Evolutionary conservation across 1,140 invertebrate species (phyloP).

Genomic region (Rhynchophorus ferrugineus): DNA sequence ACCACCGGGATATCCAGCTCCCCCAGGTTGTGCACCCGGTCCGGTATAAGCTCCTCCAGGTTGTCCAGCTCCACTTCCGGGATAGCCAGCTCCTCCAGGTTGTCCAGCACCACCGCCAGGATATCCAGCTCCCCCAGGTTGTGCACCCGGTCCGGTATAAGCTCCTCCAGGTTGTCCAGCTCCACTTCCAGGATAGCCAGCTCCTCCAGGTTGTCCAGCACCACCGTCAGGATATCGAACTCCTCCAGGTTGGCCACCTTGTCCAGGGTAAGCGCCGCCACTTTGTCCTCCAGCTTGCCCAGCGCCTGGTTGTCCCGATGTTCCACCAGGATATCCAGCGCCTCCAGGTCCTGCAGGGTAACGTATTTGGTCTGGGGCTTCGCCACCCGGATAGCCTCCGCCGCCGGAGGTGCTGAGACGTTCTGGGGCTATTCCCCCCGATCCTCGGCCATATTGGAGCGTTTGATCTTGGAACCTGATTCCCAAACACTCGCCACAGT

Average conservation of each 20-base stretch:
- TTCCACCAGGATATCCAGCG: slow-evolving; percentile 1
- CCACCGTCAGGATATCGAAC: not conserved
- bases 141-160: slow-evolving; percentile 3
- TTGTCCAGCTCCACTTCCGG: not conserved
- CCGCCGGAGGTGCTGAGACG: not conserved
- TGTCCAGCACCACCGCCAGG: not conserved
- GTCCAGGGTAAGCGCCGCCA: not conserved
- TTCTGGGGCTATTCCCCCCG: slow-evolving; percentile 3
- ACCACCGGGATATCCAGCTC: slow-evolving; percentile 25
- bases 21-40: not conserved
- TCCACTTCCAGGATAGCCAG: not conserved
- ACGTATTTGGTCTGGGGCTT: not conserved
- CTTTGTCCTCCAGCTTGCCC: not conserved
- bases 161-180: not conserved
- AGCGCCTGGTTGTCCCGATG: not conserved
- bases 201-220: not conserved
- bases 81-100: not conserved
- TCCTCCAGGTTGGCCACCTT: not conserved
- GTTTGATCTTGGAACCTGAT: slow-evolving; percentile 18
- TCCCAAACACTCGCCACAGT: slow-evolving; percentile 34
- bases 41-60: too few relatives aligned
- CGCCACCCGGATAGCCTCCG: not conserved
- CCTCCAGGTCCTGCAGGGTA: slow-evolving; percentile 13
- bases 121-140: not conserved
- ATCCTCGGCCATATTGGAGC: slow-evolving; percentile 10